phyloP scores from a whole-genome alignment of 2,888 invertebrate genomes.

The Aphidoletes aphidimyza region DNA sequence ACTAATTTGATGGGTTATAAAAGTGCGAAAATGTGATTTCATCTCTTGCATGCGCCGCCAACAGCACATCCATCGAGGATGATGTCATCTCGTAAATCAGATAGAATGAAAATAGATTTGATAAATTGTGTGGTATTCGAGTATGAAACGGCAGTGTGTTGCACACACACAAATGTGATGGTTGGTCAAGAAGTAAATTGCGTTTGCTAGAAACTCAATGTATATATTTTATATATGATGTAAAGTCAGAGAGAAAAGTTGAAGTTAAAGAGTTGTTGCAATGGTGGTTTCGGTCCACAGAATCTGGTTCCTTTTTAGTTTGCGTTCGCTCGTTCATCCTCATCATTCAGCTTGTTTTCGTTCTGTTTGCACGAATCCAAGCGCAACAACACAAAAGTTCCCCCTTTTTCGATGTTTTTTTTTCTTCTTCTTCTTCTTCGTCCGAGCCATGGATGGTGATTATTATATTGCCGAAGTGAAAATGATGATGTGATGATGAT shows the following conservation, averaged over 20 bases:
- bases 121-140: background rate
- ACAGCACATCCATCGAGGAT: conserved; percentile 26
- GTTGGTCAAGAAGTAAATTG: background rate
- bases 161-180: too few relatives aligned
- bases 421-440: background rate
- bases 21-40: background rate
- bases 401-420: background rate
- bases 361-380: background rate
- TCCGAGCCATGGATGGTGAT: background rate
- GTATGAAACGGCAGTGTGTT: too few relatives aligned
- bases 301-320: background rate
- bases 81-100: conserved; percentile 28
- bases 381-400: conserved; percentile 48
- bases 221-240: background rate
- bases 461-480: background rate
- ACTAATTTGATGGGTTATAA: background rate
- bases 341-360: background rate
- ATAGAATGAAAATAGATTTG: background rate
- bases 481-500: conserved; percentile 43
- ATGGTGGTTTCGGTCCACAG: background rate
- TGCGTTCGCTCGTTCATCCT: background rate
- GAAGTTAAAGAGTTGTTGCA: background rate
- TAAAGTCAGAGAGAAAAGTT: background rate
- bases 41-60: background rate
- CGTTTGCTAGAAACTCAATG: background rate